phyloP scores from a whole-genome alignment of 2,113 vertebrate genomes.

The Copsychus sechellarum region DNA sequence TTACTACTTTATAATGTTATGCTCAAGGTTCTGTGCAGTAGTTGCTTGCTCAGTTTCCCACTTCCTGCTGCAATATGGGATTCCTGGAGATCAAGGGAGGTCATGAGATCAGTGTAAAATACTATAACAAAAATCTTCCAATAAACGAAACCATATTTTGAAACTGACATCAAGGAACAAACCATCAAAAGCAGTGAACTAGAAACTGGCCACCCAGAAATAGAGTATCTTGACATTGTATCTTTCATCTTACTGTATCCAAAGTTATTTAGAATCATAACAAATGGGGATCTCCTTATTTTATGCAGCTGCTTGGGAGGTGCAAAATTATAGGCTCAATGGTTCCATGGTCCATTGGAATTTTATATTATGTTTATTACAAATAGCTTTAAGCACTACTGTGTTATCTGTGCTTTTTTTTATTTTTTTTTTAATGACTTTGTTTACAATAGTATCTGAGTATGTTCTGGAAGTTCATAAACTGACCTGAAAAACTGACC shows the following conservation, averaged over 20 bases:
- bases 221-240: not conserved
- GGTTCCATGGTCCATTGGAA: not conserved
- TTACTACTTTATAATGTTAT: not conserved
- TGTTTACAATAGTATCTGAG: not conserved
- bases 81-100: not conserved
- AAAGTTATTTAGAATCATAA: conserved; percentile 1
- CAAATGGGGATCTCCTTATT: not conserved
- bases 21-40: not conserved
- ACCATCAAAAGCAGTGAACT: conserved; percentile 31
- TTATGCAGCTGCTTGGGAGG: not conserved
- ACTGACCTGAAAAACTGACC: not conserved
- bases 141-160: not conserved
- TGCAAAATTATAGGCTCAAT: not conserved
- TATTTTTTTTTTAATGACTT: not conserved
- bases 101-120: not conserved
- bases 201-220: conserved; percentile 29
- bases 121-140: not conserved
- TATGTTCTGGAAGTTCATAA: not conserved
- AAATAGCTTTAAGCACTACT: not conserved
- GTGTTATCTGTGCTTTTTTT: not conserved
- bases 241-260: conserved; percentile 11
- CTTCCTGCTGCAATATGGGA: not conserved
- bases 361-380: conserved; percentile 9
- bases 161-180: conserved; percentile 12
- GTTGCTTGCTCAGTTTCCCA: not conserved